Base-by-base conservation (phyloP, 1,140 invertebrate genomes). In the Drosophila eugracilis region DNA sequence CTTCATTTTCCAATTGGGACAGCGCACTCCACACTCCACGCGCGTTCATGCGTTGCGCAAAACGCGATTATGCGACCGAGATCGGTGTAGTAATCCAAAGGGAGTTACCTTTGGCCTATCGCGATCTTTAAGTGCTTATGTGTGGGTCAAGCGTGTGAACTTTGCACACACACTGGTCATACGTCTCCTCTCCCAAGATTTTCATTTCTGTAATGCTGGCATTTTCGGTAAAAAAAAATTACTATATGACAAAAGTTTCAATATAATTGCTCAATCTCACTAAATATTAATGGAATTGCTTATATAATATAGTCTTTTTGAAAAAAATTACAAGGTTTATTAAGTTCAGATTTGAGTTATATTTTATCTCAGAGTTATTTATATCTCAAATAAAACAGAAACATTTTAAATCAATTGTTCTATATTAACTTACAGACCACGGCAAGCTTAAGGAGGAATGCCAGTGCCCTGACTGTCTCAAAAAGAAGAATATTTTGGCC, bases 401-500 rank as follows among this genome's bases (percentile, higher is more conserved):
- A n/a, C 30, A 9, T 10, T 7, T 4, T 19, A 3, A 44, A 2
- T 12, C 12, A 7, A 21, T 14, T 22, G 21, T 42, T 12, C 0
- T 21, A 42, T 21, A 5, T 6, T 3, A 6, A 22, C 19, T 34
- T 39, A 6, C 78, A 96, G 96, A 97, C 95, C 94, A 95, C 42
- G 93, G 94, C 69, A 94, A 95, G 92, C 89, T 94, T 78, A 94
- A 94, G 70, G 95, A 95, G 92, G 93, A 95, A 92, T 98, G 98
- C 92, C 95, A 96, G 59, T 99, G 98, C 93, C 94, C 96, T 88
- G 94, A 94, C 74, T 99, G 98, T 93, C 92, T 95, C 75, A 94
- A 95, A 84, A 99, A 99, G 93, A 95, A 95, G 89, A 92, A 95
- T 65, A 94, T 96, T 71, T 93, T 98, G 80, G 95, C 96, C 80